These are phyloP conservation scores for Suillia variegata DNA, from an alignment of 2,888 invertebrate species.

Conservation along the genomic window DNA sequence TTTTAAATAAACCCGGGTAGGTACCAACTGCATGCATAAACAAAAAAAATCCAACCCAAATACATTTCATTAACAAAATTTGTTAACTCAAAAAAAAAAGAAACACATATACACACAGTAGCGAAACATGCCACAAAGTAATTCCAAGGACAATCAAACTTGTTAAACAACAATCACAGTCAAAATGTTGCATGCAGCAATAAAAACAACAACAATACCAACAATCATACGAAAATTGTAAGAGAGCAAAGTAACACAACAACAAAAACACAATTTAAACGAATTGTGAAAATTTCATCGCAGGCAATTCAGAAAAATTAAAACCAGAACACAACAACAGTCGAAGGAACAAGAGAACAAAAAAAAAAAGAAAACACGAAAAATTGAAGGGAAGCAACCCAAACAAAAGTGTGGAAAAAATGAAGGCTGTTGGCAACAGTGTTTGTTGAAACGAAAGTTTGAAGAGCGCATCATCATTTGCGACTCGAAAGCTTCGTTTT, in stretches of 20 bases:
- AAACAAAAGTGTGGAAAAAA: too few species aligned
- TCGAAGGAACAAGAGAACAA: too few species aligned
- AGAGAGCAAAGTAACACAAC: constrained; percentile 7
- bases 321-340: too few species aligned
- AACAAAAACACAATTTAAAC: constrained; percentile 12
- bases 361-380: neutral
- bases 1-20: too few species aligned
- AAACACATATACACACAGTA: constrained; percentile 23
- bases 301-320: neutral
- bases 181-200: constrained; percentile 55
- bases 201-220: constrained; percentile 39
- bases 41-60: constrained; percentile 28
- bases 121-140: constrained; percentile 37
- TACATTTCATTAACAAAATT: constrained; percentile 31
- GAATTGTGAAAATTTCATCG: neutral
- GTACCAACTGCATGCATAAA: too few species aligned
- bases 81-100: constrained; percentile 13
- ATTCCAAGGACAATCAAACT: constrained; percentile 50
- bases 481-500: too few species aligned
- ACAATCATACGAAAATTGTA: constrained; percentile 7
- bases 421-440: constrained; percentile 13
- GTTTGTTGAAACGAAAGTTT: constrained; percentile 25
- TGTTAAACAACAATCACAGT: constrained; percentile 52
- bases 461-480: constrained; percentile 22
- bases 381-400: neutral